A percentile compares a stretch with the other conserved stretches of the same genome.
Evolutionary conservation across 64 coral and sea anemone genomes (phyloP).

Genomic region (Actinia equina): DNA sequence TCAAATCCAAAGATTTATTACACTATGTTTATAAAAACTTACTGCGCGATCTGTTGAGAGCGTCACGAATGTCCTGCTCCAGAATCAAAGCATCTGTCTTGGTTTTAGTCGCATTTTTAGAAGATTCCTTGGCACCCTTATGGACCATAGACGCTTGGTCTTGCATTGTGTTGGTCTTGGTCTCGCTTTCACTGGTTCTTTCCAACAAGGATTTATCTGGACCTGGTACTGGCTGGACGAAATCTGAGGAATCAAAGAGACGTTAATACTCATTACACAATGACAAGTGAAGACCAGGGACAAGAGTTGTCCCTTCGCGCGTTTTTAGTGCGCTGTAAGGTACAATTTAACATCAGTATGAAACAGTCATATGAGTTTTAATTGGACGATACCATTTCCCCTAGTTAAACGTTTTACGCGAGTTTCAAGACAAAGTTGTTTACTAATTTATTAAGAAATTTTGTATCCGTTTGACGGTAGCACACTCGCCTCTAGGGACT

Average conservation of each 20-base stretch:
- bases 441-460: no score
- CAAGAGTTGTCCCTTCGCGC: no score
- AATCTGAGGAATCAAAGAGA: conserved; percentile 6
- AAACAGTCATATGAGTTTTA: no score
- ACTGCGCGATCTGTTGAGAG: conserved; percentile 40
- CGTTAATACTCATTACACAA: background rate
- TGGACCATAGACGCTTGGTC: background rate
- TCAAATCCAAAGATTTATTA: no score
- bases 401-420: no score
- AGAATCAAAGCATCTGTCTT: conserved; percentile 38
- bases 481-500: no score
- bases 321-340: no score
- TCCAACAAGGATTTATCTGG: background rate
- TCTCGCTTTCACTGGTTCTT: conserved; percentile 11
- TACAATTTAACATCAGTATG: no score
- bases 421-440: no score
- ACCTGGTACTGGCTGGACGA: background rate
- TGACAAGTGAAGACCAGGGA: no score
- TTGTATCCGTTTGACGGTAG: no score
- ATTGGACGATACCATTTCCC: no score
- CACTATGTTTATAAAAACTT: background rate
- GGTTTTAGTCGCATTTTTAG: conserved; percentile 23
- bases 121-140: conserved; percentile 9
- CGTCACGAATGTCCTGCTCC: conserved; percentile 36
- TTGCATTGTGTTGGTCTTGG: conserved; percentile 9